phyloP scores from a whole-genome alignment of 1,140 invertebrate genomes.

The Psilanteris sp. region DNA sequence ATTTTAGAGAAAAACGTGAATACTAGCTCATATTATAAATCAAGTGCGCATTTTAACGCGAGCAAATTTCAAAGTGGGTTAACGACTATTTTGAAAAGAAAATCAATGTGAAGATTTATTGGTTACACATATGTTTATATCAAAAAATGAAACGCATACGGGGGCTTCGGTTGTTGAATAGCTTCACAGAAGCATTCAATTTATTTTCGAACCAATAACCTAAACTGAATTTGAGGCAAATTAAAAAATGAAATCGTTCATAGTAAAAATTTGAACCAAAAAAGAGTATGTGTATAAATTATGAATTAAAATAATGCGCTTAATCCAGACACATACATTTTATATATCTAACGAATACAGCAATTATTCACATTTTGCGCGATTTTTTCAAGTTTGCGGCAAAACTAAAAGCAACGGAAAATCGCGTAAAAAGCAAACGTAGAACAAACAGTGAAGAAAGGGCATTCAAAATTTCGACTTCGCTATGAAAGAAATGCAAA shows the following conservation, averaged over 20 bases:
- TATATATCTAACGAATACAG: too few species aligned
- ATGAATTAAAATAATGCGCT: too few species aligned
- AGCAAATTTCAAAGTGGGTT: slow-evolving; percentile 57
- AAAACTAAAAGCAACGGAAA: not conserved
- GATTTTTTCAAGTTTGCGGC: not conserved
- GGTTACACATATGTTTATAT: slow-evolving; percentile 52
- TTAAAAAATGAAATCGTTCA: too few species aligned
- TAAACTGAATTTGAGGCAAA: too few species aligned
- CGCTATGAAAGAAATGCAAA: slow-evolving; percentile 29
- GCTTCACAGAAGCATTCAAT: too few species aligned
- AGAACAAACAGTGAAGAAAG: slow-evolving; percentile 2
- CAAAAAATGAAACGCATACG: not conserved
- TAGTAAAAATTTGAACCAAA: too few species aligned
- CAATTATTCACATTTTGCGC: not conserved
- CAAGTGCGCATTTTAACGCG: slow-evolving; percentile 57
- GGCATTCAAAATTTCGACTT: slow-evolving; percentile 1
- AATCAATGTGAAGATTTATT: slow-evolving; percentile 52
- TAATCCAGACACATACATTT: too few species aligned
- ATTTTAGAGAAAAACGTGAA: slow-evolving; percentile 50
- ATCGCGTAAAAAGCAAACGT: not conserved
- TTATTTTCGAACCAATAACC: too few species aligned
- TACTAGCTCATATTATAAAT: slow-evolving; percentile 47
- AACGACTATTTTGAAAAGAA: slow-evolving; percentile 60
- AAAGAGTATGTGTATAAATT: too few species aligned
- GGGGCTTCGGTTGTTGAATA: slow-evolving; percentile 40